Evolutionary conservation across 2,113 vertebrate genomes (phyloP), one percentile per base, ranked within the genome.

Genomic region (Daphoenositta chrysoptera): DNA sequence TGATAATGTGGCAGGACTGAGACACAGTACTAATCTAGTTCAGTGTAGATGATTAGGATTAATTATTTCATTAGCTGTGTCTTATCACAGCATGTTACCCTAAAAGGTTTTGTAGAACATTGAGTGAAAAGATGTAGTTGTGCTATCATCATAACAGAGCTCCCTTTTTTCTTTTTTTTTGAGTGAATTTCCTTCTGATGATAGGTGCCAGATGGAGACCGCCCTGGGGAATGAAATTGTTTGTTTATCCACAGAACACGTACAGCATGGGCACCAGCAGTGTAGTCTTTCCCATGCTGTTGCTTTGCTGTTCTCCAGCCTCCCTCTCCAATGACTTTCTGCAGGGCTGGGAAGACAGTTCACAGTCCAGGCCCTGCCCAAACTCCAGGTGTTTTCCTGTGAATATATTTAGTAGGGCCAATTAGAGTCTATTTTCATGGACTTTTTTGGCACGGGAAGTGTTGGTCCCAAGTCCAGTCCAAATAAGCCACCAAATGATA

Each of bases 161-260:
- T 88, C 78, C 53, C 65, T 69, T 85, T 89, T 82, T 64, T 47
- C 11, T 27, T 33, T 54, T 72, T 40, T 42, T 44, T 92, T 35
- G 79, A 94, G 82, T 93, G 93, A 90, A 95, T 97, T 95, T 96
- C 90, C 53, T 94, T 90, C 83, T 93, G 69, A 68, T 93, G 95
- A 94, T 96, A 84, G 94, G 89, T 96, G 89, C 97, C 97, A 97
- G 97, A 97, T 97, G 97, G 96, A 97, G 94, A 87, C 50, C 63
- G 93, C 97, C 96, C 94, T 96, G 69, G 95, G 96, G 96, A 96
- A 88, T 83, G 79, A 93, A 93, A 80, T 80, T 97, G 94, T 97
- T 97, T 97, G 94, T 97, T 97, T 97, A 96, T 48, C 92, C 94
- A 93, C 94, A 96, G 81, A 94, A 95, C 95, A 95, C 57, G 51